Evolutionary conservation across 2,888 invertebrate species (phyloP), one percentile per base, ranked within the genome.

Genomic region (Netelia virgata): DNA sequence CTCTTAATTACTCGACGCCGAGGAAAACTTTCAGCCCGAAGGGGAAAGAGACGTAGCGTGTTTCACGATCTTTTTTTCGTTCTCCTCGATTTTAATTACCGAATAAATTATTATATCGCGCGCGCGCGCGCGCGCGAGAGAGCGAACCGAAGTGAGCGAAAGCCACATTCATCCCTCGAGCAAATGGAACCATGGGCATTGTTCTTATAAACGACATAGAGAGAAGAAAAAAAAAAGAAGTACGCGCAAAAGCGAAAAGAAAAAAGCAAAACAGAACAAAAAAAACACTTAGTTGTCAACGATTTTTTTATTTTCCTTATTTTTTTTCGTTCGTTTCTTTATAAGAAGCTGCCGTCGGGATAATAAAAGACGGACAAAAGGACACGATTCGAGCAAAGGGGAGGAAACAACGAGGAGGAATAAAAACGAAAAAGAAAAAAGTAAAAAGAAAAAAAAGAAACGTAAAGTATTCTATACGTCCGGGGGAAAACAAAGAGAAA

Each of bases 1-100:
- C 41, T 28, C 61, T 61, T 57, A 63, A 74, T 74, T 63, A 74
- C 61, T 59, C 23, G 50, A 50, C 9, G 43, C 28, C 23, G 50
- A 63, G 28, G 28, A 63, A 74, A 53, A 50, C 28, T 63, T 72
- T 14, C 10, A 36, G 36, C n/a, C 57, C 28, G 0, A 50, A 43
- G 20, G 59, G 20, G 18, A 11, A 53, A 50, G 20, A 57, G 3
- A 50, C 23, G 50, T 18, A 11, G 18, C 55, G 9, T 55, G 53
- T 47, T n/a, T n/a, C 64, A 64, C 64, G 36, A 53, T 64, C 64
- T 75, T 23, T 47, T 20, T 16, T 61, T 75, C 64, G 55, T 36
- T 63, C 64, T 75, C n/a, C 64, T 57, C 28, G 28, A 64, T 47
- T 76, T 76, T 68, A 66, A 76, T 76, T 76, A 18, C 53, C 16